Base-by-base conservation (phyloP, 2,888 invertebrate species). In the Dione vanillae region DNA sequence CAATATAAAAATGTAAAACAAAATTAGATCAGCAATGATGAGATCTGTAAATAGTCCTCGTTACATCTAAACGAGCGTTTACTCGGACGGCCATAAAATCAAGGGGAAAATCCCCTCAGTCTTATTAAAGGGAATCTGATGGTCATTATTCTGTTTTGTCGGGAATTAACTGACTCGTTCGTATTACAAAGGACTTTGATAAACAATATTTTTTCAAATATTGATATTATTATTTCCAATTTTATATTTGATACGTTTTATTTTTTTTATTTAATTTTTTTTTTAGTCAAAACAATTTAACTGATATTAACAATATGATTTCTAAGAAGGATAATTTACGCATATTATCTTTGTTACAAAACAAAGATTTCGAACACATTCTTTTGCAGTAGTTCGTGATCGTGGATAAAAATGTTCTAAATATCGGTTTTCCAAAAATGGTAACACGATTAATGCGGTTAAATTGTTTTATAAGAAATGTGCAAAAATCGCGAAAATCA, bases 21-120 rank as follows among this genome's bases (percentile, higher is more conserved):
- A 71, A 70, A 58, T 73, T 43, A 54, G 43, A 41, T 49, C 20
- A 68, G 61, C 61, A 16, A 73, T 73, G 82, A 83, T 81, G 80
- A 83, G 82, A 86, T 86, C 85, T 85, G 82, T 81, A 83, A 87
- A 86, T 86, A 83, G 72, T 74, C 79, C 80, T 81, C 85, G 83
- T 89, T 75, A 85, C 85, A 84, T 83, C 82, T 82, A 80, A 83
- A 86, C 84, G 84, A 82, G 82, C 85, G 84, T 87, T 87, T 83
- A 83, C 83, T 82, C 81, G 61, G 73, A 68, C 70, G 74, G 61
- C 70, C 74, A 75, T 78, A 75, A 76, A 76, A 76, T 74, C 76
- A 70, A 27, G 27, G 64, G 72, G 67, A 58, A 71, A 76, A 76
- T 78, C 75, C 69, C 74, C 27, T 71, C 66, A 74, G 69, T 59